Percentiles rank a stretch among this genome's conserved stretches.
Evolutionary conservation across 2,888 invertebrate species (phyloP).

Genomic region (Hirtodrosophila histrioides): DNA sequence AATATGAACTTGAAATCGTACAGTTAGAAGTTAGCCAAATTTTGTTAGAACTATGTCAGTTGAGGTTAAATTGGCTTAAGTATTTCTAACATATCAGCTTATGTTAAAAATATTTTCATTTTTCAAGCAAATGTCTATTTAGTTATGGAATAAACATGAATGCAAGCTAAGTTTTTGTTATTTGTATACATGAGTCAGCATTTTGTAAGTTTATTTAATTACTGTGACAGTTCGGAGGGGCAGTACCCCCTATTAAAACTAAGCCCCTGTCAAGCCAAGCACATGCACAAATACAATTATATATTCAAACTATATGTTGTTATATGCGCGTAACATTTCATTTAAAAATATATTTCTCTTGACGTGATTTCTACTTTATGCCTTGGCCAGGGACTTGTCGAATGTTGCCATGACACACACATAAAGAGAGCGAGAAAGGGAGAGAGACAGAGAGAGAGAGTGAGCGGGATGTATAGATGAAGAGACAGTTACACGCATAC

Average conservation of each 20-base stretch:
- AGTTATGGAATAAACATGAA: too few relatives aligned
- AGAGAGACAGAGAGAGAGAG: neutral
- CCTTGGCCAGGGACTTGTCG: neutral
- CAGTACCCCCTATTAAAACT: neutral
- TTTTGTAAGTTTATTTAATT: too few relatives aligned
- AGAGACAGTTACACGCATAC: constrained; percentile 45
- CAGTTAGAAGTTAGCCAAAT: too few relatives aligned
- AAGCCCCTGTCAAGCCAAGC: constrained; percentile 11
- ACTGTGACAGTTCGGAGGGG: too few relatives aligned
- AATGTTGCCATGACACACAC: neutral
- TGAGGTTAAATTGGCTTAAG: too few relatives aligned
- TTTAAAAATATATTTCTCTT: constrained; percentile 32
- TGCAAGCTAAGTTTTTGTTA: too few relatives aligned
- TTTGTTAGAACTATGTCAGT: too few relatives aligned
- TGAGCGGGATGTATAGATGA: constrained; percentile 11
- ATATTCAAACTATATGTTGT: neutral
- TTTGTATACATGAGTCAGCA: too few relatives aligned
- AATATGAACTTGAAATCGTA: too few relatives aligned
- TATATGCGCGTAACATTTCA: constrained; percentile 17
- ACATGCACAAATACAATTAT: constrained; percentile 10
- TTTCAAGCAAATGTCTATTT: too few relatives aligned
- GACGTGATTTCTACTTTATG: constrained; percentile 49
- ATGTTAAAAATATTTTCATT: too few relatives aligned
- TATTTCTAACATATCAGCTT: too few relatives aligned
- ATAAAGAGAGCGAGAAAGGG: neutral